Evolutionary conservation across 2,888 invertebrate species (phyloP), one percentile per base, ranked within the genome.

Genomic region (Sarcophaga subvicina): DNA sequence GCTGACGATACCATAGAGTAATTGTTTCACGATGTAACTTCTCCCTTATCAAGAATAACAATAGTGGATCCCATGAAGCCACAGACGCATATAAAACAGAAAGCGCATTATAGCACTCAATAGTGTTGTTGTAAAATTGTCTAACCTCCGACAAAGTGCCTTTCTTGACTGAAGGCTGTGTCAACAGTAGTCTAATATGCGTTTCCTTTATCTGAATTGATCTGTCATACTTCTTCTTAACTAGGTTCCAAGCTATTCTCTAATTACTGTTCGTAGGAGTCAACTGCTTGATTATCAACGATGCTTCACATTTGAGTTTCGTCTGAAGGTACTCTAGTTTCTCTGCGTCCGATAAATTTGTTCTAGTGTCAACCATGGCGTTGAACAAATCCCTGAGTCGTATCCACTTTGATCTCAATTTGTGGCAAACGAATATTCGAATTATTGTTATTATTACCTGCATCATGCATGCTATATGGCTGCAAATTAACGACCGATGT

Each of bases 171-270:
- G 47, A 14, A 88, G 49, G 37, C 77, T 77, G 3, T 20, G 20
- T 20, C 20, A 20, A 20, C 20, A 20, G 20, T 20, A 20, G 20
- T 20, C 20, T 20, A 20, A 85, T 63, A 78, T 87, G 86, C 12
- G 75, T 69, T 5, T 79, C 70, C 62, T 80, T 77, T 1, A 88
- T 77, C n/a, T n/a, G n/a, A n/a, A n/a, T 14, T 69, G 81, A 12
- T 87, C 87, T 3, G 82, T 87, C 83, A 25, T 82, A 88, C 49
- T 85, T 88, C 11, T 85, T 73, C n/a, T 86, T 81, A 12, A 86
- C 2, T 5, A 88, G 22, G 0, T 84, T 54, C 85, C 85, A 88
- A 3, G 88, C 87, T 62, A 86, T 78, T 12, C 76, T 47, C 27
- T 87, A 87, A 47, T 88, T 87, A 3, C 25, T 72, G 20, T 83